Conservation (phyloP, 1,140 invertebrate genomes). For the Diabrotica virgifera region DNA sequence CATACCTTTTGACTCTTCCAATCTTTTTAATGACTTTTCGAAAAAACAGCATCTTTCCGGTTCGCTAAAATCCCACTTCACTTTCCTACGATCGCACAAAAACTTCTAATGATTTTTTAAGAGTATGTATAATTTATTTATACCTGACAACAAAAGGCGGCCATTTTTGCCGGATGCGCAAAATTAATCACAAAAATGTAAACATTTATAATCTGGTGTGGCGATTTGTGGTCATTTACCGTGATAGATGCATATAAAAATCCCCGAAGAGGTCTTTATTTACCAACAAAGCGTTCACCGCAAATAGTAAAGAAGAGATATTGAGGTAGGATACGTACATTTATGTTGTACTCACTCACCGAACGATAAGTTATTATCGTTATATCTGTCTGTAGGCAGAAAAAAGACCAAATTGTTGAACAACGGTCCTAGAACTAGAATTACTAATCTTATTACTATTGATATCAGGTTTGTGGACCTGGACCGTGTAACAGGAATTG, state of each 20-base stretch:
- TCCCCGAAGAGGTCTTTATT: slow-evolving; percentile 6
- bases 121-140: slow-evolving; percentile 9
- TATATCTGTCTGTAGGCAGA: too few relatives aligned
- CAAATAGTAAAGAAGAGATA: background rate
- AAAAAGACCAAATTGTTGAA: too few relatives aligned
- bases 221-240: slow-evolving; percentile 4
- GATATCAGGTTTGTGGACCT: too few relatives aligned
- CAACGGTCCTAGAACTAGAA: too few relatives aligned
- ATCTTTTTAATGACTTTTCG: slow-evolving; percentile 8
- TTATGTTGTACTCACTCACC: too few relatives aligned
- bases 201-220: background rate
- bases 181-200: background rate
- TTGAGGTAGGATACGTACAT: background rate
- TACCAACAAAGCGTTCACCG: slow-evolving; percentile 3
- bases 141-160: background rate
- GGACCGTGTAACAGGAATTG: too few relatives aligned
- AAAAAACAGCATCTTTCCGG: background rate
- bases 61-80: too few relatives aligned
- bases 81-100: background rate
- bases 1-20: slow-evolving; percentile 7
- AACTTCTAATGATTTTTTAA: slow-evolving; percentile 4
- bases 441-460: too few relatives aligned
- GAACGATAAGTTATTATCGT: too few relatives aligned
- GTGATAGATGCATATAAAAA: background rate
- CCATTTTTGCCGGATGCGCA: background rate